These are phyloP conservation scores for Pipra filicauda DNA, from an alignment of 2,113 vertebrate species.

Conservation along the genomic window DNA sequence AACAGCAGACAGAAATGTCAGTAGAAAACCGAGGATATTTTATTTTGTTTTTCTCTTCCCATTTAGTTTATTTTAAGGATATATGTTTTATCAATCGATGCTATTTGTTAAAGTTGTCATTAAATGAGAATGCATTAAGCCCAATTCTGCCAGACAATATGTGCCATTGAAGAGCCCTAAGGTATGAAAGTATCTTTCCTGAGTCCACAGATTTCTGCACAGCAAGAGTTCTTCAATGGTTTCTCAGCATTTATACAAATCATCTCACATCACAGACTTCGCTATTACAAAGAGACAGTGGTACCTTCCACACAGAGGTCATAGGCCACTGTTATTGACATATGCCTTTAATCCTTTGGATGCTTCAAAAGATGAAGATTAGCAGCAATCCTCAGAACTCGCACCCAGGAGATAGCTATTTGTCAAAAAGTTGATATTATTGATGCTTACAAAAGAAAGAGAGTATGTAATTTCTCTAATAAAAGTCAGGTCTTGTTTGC, in stretches of 20 bases:
- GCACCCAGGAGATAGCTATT: slow-evolving; percentile 67
- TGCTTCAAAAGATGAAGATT: slow-evolving; percentile 80
- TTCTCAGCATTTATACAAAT: neutral
- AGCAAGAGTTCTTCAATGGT: neutral
- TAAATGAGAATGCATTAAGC: neutral
- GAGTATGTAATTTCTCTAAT: slow-evolving; percentile 65
- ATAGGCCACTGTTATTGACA: slow-evolving; percentile 69
- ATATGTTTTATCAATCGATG: neutral
- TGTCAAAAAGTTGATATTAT: slow-evolving; percentile 74
- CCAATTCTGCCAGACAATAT: neutral
- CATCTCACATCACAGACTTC: neutral
- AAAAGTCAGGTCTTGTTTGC: slow-evolving; percentile 55
- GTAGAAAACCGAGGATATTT: neutral
- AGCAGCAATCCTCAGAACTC: slow-evolving; percentile 68
- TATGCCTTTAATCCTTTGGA: slow-evolving; percentile 69
- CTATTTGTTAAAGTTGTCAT: neutral
- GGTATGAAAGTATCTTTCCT: neutral
- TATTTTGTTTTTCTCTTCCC: neutral
- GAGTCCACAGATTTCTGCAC: neutral
- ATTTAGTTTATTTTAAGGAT: neutral
- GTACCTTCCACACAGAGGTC: slow-evolving; percentile 50
- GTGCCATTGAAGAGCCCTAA: neutral
- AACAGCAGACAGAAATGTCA: neutral
- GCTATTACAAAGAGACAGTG: neutral
- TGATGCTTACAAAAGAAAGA: slow-evolving; percentile 56